phyloP scores from a whole-genome alignment of 1,140 invertebrate species.

The Drosophila lini region DNA sequence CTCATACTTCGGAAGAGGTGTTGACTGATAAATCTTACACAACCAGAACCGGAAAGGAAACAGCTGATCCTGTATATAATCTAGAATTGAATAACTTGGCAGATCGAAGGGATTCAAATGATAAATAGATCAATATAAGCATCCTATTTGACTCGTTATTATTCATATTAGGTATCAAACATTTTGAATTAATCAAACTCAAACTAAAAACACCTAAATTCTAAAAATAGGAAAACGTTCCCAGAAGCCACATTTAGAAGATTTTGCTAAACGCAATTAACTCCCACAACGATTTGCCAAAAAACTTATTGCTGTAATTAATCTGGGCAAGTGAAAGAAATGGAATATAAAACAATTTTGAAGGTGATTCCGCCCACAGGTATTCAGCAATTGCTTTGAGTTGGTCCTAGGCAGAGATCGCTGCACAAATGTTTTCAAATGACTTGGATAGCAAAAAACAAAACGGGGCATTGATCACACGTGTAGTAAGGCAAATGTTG shows the following conservation, averaged over 20 bases:
- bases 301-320: conserved; percentile 22
- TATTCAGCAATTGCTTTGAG: conserved; percentile 9
- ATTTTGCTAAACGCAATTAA: conserved; percentile 6
- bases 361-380: conserved; percentile 24
- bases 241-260: conserved; percentile 1
- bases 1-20: conserved; percentile 39
- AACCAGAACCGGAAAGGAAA: conserved; percentile 35
- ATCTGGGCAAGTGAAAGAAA: conserved; percentile 11
- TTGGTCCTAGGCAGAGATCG: conserved; percentile 13
- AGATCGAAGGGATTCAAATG: too few relatives aligned
- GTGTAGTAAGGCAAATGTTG: conserved; percentile 24
- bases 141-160: background rate
- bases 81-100: background rate
- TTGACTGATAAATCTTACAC: conserved; percentile 33
- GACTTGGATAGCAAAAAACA: conserved; percentile 30
- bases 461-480: conserved; percentile 27
- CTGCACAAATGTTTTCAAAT: conserved; percentile 35
- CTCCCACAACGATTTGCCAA: conserved; percentile 21
- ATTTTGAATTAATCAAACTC: background rate
- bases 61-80: background rate
- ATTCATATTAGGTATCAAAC: background rate
- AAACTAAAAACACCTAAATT: background rate
- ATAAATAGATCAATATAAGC: background rate
- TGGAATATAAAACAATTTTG: conserved; percentile 17
- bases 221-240: background rate